phyloP scores from a whole-genome alignment of 1,140 invertebrate genomes.

The Caerostris extrusa region DNA sequence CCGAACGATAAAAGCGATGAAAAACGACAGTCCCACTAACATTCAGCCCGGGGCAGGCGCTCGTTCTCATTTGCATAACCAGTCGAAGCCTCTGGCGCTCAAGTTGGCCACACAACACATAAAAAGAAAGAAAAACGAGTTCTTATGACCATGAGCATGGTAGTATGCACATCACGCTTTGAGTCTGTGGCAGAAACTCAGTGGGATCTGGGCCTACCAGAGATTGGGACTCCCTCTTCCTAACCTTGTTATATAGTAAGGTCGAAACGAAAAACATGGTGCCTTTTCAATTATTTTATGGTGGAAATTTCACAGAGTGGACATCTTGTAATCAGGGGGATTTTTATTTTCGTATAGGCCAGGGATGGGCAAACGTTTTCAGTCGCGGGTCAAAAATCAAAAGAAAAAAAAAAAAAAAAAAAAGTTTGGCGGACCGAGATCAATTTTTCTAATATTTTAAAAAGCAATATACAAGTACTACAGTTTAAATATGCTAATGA shows the following conservation, averaged over 20 bases:
- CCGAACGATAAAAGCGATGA: not conserved
- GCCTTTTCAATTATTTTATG: not conserved
- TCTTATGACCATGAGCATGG: not conserved
- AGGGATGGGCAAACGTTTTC: no score
- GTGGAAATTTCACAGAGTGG: not conserved
- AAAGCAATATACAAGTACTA: no score
- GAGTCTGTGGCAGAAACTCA: not conserved
- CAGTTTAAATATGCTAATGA: no score
- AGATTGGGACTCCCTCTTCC: not conserved
- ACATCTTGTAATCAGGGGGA: no score
- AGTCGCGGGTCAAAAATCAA: no score
- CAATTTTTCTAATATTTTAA: no score
- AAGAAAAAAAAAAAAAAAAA: no score
- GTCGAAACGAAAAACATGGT: not conserved
- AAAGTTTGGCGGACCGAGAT: no score
- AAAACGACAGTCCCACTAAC: constrained; percentile 69
- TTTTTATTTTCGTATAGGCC: no score
- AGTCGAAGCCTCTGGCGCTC: constrained; percentile 35
- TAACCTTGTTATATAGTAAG: constrained; percentile 41
- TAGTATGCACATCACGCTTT: not conserved
- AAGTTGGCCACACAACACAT: not conserved
- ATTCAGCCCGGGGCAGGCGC: constrained; percentile 37
- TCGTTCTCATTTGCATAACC: constrained; percentile 58
- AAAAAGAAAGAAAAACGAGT: not conserved
- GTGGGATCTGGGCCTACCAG: not conserved